These are phyloP conservation scores for Schizopygopsis pylzovi DNA, from an alignment of 2,797 vertebrate species.

Conservation along the genomic window DNA sequence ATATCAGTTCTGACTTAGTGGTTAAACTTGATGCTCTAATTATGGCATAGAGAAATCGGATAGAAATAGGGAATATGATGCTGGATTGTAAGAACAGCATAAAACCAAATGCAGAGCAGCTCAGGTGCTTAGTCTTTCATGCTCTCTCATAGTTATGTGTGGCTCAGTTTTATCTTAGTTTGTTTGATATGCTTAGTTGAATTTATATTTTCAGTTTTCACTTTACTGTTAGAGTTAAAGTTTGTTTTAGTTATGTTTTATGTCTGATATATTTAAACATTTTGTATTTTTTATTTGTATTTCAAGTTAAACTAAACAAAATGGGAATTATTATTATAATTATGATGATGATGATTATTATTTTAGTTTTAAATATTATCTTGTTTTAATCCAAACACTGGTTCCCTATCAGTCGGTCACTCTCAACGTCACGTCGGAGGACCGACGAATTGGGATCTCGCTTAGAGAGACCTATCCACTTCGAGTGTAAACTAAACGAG, in stretches of 20 bases:
- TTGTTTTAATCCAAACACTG: no score
- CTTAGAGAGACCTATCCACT: no score
- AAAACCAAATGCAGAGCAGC: neutral
- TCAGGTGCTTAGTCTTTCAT: neutral
- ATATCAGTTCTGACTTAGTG: conserved; percentile 53
- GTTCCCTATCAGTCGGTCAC: no score
- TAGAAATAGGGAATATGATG: conserved; percentile 63
- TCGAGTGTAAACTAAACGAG: no score
- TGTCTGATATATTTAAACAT: neutral
- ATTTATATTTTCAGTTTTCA: neutral
- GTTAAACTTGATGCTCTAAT: conserved; percentile 63
- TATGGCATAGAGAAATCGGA: conserved; percentile 53
- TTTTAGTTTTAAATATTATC: no score
- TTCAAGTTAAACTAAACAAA: neutral
- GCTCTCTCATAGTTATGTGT: neutral
- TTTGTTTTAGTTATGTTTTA: neutral
- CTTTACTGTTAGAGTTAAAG: neutral
- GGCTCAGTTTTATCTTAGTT: neutral
- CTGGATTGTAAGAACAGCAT: conserved; percentile 58
- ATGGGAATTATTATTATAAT: no score
- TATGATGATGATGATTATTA: no score
- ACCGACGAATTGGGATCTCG: no score
- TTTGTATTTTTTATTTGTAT: neutral
- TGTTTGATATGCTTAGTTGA: neutral
- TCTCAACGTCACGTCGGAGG: no score